Evolutionary conservation across 2,888 invertebrate species (phyloP).

Genomic region (Nasonovia ribisnigri): DNA sequence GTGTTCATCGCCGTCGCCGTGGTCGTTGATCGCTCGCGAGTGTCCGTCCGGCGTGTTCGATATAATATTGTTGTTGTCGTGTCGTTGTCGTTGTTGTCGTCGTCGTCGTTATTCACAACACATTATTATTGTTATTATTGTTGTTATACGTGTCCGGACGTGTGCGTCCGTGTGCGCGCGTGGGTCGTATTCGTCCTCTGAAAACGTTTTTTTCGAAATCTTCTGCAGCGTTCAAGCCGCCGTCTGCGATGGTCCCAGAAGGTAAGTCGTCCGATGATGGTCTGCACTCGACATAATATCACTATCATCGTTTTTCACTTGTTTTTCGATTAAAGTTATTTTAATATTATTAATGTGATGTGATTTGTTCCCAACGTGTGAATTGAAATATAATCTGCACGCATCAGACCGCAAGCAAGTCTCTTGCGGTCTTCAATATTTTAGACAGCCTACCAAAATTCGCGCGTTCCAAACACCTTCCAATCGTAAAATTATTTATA

Average conservation of each 20-base stretch:
- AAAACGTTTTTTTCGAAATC: background rate
- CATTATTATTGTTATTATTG: background rate
- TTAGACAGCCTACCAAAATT: background rate
- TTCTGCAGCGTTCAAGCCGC: background rate
- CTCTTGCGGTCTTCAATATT: background rate
- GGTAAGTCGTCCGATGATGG: background rate
- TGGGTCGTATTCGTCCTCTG: background rate
- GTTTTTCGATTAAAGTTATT: background rate
- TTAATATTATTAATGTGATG: background rate
- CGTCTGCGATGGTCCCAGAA: background rate
- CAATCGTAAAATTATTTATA: background rate
- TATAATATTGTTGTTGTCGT: background rate
- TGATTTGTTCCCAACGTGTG: background rate
- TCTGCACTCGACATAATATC: background rate
- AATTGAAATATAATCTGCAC: background rate
- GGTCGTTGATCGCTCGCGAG: slow-evolving; percentile 36
- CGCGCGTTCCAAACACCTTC: background rate
- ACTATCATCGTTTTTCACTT: background rate
- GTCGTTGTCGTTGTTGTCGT: background rate
- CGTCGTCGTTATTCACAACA: background rate
- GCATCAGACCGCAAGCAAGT: background rate
- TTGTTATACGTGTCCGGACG: background rate
- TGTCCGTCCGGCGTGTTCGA: background rate
- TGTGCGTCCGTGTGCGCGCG: background rate
- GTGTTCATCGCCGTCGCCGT: slow-evolving; percentile 51